Percentiles rank a stretch among this genome's conserved stretches.
phyloP scores from a whole-genome alignment of 2,888 invertebrate species.

The Caenorhabditis doughertyi region DNA sequence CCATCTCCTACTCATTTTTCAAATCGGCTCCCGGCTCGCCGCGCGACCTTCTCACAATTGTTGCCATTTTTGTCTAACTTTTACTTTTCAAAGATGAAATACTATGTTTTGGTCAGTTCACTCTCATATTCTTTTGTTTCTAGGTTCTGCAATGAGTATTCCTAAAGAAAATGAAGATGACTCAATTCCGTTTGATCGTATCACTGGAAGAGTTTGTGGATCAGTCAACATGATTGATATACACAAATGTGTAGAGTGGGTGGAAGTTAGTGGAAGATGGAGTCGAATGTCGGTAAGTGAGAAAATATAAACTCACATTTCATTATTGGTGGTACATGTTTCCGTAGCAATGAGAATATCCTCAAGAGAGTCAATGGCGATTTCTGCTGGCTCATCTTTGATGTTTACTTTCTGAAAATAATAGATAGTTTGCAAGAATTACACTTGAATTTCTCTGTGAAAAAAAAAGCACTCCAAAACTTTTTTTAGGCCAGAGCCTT shows the following conservation, averaged over 20 bases:
- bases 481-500: too few relatives aligned
- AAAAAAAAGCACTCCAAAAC: too few relatives aligned
- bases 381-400: neutral
- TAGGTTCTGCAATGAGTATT: conserved; percentile 32
- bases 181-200: conserved; percentile 36
- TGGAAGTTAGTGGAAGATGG: conserved; percentile 76
- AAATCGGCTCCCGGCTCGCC: conserved; percentile 20
- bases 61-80: conserved; percentile 11
- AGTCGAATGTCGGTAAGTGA: conserved; percentile 74
- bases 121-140: neutral
- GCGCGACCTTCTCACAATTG: conserved; percentile 40
- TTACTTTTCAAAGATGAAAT: neutral
- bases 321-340: neutral
- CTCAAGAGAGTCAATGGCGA: too few relatives aligned
- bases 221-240: conserved; percentile 68
- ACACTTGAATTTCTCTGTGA: too few relatives aligned
- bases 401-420: neutral
- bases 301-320: conserved; percentile 8
- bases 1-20: conserved; percentile 59
- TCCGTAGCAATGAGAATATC: neutral
- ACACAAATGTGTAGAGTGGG: conserved; percentile 72
- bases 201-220: conserved; percentile 56
- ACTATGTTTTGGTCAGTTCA: too few relatives aligned
- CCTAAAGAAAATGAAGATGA: conserved; percentile 39
- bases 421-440: neutral